Evolutionary conservation across 2,888 invertebrate species (phyloP), one percentile per base, ranked within the genome.

Genomic region (Habroteleia sp.): DNA sequence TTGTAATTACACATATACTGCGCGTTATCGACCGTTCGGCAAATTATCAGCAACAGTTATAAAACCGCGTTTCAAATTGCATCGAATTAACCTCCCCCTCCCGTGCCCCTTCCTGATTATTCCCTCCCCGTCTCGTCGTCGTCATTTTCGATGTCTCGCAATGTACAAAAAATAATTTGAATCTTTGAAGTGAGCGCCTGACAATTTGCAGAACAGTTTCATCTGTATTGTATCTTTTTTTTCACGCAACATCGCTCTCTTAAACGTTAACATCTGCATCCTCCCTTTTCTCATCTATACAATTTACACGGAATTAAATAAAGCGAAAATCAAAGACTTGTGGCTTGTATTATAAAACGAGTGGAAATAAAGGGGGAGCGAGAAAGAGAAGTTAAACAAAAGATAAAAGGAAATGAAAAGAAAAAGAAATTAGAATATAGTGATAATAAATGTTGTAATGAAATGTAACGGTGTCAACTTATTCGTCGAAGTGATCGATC

Each of bases 181-280:
- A 58, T 76, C 58, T 68, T 69, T 62, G 66, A 65, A 13, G 58
- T 71, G 39, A 62, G 41, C 73, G 56, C 76, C 76, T 79, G 84
- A 85, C 84, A 80, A 83, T 84, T 83, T 83, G 83, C 81, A 83
- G 83, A 87, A 85, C 78, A 81, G 81, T 77, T 14, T 46, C 4
- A n/a, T 2, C n/a, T 1, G 14, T 13, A 6, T 29, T n/a, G n/a
- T n/a, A n/a, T n/a, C n/a, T 42, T 29, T 10, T n/a, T 50, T 2
- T 23, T 44, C 46, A 5, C 11, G 1, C 23, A 42, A 42, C 37
- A 11, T 31, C 39, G 35, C 39, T 54, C 37, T 41, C 25, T 62
- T 62, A 29, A 23, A 25, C 39, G 16, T 46, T 56, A 37, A 39
- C 8, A 17, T 46, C 42, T 14, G 6, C 13, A 44, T 46, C 25